Base-by-base conservation (phyloP, 2,797 vertebrate genomes). In the Phalanger gymnotis region DNA sequence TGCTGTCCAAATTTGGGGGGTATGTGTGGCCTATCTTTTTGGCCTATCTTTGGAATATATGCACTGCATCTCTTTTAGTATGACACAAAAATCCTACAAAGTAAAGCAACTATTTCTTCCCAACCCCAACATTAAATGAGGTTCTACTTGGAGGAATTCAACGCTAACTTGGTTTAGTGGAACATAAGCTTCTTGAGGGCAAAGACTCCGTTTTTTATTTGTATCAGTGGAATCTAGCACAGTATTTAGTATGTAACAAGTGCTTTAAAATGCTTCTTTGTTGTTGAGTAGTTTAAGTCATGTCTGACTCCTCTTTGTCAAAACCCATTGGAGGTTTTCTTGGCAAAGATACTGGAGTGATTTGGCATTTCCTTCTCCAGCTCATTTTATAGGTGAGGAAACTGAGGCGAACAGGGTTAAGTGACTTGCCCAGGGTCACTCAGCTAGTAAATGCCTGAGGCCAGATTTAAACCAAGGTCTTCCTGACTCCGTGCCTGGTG, bases 91-190 rank as follows among this genome's bases (percentile, higher is more conserved):
- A 1, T 16, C 92, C 34, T 52, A 0, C 1, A 81, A n/a, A 66
- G 5, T n/a, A 66, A 66, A 3, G 47, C 3, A 56, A 7, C 34
- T 30, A 13, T 16, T 19, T 90, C 81, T 52, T 94, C 57, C 34
- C 11, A 51, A 55, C 2, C 2, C n/a, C 53, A 31, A 40, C 56
- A 56, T 87, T 34, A 25, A 34, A 2, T 0, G 4, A 51, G 7
- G 28, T 93, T 91, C 66, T 90, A 54, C 92, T 81, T 81, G 34
- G 4, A 30, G 93, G 92, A 93, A 94, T 40, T 61, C 57, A 58
- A 58, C 28, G 31, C 30, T 58, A 31, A 31, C 11, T 31, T 58
- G 30, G 57, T 58, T 58, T 58, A 58, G 10, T 58, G 30, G 28
- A 31, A 58, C 57, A 31, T 31, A 58, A 58, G 30, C 10, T 58